Evolutionary conservation across 2,113 vertebrate species (phyloP), one percentile per base, ranked within the genome.

Genomic region (Acrocephalus arundinaceus): DNA sequence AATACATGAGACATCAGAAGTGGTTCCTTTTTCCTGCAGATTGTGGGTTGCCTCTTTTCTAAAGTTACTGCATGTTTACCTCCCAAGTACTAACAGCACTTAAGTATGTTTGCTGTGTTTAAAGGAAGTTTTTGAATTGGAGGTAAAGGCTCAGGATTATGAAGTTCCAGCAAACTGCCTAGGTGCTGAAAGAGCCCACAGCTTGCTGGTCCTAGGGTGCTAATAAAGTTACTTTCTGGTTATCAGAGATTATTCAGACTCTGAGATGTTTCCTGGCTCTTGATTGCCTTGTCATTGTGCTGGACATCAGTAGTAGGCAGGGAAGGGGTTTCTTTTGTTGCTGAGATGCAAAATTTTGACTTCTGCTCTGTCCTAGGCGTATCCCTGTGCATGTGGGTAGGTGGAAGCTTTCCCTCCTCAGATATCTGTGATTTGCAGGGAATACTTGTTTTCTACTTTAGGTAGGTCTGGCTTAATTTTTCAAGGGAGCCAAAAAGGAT

Each of bases 311-410:
- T 7, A 52, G 33, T 49, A 52, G 62, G 52, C 54, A 57, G 54
- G 41, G 37, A 61, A 39, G 6, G 71, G 66, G 13, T 4, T 35
- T 61, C 48, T 62, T 43, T 10, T 55, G 35, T 65, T 22, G 43
- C 43, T 20, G 70, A 85, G 45, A 37, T 46, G 17, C 24, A 37
- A 39, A 88, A 27, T 1, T 17, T n/a, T 27, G 14, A 30, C 41
- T 81, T 81, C 31, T 81, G 17, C 67, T 66, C 33, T 70, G 24
- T 68, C 21, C 27, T 23, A 25, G 18, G 20, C 51, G 2, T 0
- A 2, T 2, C 4, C 6, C 45, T 30, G 10, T 51, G 48, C 41
- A 31, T 30, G 30, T 1, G 2, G 28, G 48, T 30, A 3, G 35
- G 17, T 4, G 3, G 22, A 41, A 88, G 35, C 18, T 54, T 63